Evolutionary conservation across 2,797 vertebrate species (phyloP), one percentile per base, ranked within the genome.

Genomic region (Holocentrus rufus): DNA sequence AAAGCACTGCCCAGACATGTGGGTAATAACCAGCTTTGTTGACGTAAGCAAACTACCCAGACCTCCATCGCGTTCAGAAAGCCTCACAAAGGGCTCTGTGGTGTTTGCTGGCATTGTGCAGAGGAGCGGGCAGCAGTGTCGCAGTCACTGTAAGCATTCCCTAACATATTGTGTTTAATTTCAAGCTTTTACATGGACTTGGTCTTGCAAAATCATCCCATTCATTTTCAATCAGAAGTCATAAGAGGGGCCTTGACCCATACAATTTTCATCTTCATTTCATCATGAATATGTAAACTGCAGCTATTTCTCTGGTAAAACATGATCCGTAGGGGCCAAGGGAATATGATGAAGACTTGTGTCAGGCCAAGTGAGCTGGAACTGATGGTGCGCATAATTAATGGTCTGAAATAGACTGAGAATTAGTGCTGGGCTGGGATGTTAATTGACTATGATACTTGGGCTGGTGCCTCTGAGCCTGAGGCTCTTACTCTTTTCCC

Each of bases 381-480:
- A 92, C 91, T 85, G 92, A 94, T 90, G 92, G 83, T 88, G 89
- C 85, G 84, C 87, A 92, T 94, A 93, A 94, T 94, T 93, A 94
- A 92, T 91, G 90, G 85, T 93, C 88, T 86, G 86, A 92, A 93
- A 93, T 92, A 93, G 91, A 93, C 90, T 90, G 86, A 86, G 90
- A 90, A 92, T 93, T 92, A 93, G 92, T 87, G 86, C 85, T 87
- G 85, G 86, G 89, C 88, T 87, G 76, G 85, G 89, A 92, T 89
- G 91, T 91, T 94, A 93, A 95, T 94, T 93, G 93, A 92, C 91
- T 89, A 89, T 87, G 91, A 94, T 94, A 90, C 90, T 92, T 92
- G 80, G 85, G 85, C 89, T 90, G 91, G 92, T 93, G 90, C 85
- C 86, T 86, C 85, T 71, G 82, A 81, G 90, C 92, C 92, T 55